These are phyloP conservation scores for Coreoperca whiteheadi DNA, from an alignment of 2,113 vertebrate species.

Conservation along the genomic window DNA sequence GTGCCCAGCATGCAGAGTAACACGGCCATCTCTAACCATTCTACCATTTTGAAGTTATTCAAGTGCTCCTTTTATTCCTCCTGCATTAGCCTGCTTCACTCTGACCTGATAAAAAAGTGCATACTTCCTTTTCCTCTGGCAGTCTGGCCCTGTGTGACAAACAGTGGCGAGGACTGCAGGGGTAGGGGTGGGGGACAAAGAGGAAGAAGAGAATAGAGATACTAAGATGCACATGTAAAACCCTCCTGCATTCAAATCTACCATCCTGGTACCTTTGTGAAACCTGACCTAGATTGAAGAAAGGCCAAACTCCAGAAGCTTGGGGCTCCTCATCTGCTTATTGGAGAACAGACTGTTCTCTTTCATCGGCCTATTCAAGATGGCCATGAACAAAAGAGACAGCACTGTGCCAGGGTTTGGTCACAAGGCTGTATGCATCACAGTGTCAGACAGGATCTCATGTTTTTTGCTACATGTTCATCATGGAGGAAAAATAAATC, in stretches of 20 bases:
- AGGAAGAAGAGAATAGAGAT: conserved; percentile 57
- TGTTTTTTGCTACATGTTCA: neutral
- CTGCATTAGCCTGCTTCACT: conserved; percentile 65
- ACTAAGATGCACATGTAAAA: conserved; percentile 67
- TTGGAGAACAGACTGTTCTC: conserved; percentile 59
- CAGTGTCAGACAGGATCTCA: conserved; percentile 16
- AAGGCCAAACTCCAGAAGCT: conserved; percentile 67
- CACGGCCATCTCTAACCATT: conserved; percentile 10
- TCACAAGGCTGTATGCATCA: conserved; percentile 32
- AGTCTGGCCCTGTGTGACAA: conserved; percentile 50
- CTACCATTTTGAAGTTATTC: conserved; percentile 46
- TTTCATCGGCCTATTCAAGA: conserved; percentile 60
- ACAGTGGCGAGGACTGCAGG: conserved; percentile 4
- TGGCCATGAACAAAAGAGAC: conserved; percentile 27
- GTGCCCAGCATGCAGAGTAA: conserved; percentile 48
- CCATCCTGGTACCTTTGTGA: conserved; percentile 65
- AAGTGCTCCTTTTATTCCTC: conserved; percentile 61
- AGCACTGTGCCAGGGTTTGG: conserved; percentile 17
- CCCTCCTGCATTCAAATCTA: conserved; percentile 57
- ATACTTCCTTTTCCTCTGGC: conserved; percentile 75
- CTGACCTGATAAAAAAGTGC: conserved; percentile 66
- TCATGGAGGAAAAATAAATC: neutral
- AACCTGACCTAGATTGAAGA: conserved; percentile 78
- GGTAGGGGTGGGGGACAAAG: conserved; percentile 38
- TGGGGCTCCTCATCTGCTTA: conserved; percentile 49